phyloP scores from a whole-genome alignment of 2,113 vertebrate genomes.

The Eolophus roseicapilla region DNA sequence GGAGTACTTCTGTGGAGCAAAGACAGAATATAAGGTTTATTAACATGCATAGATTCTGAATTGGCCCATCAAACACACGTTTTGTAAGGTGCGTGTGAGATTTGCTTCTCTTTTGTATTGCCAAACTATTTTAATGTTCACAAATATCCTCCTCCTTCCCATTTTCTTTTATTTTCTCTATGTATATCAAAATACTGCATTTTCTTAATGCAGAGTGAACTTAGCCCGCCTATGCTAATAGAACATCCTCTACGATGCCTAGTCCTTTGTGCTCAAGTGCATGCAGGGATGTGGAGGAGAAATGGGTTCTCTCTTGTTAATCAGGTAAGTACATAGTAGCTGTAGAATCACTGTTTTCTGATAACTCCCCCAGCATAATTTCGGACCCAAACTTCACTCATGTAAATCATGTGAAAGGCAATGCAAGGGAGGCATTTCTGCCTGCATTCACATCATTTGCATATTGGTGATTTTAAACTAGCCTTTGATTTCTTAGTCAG shows the following conservation, averaged over 20 bases:
- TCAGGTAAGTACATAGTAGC: conserved; percentile 78
- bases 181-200: background rate
- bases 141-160: background rate
- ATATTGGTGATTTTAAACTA: background rate
- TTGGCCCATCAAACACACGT: background rate
- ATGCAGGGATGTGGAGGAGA: conserved; percentile 98
- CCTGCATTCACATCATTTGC: background rate
- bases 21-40: background rate
- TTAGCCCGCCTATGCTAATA: conserved; percentile 93
- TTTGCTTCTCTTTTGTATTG: background rate
- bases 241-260: conserved; percentile 95
- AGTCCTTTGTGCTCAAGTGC: conserved; percentile 95
- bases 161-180: background rate
- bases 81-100: background rate
- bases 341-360: background rate
- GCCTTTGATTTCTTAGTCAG: background rate
- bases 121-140: background rate
- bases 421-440: fast-evolving
- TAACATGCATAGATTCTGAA: background rate
- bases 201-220: conserved; percentile 83
- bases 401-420: fast-evolving
- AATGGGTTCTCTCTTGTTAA: conserved; percentile 98
- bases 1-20: background rate
- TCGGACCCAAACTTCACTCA: background rate
- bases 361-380: background rate